These are phyloP conservation scores for Sycobia sp. DNA, from an alignment of 1,140 invertebrate species.

Conservation along the genomic window DNA sequence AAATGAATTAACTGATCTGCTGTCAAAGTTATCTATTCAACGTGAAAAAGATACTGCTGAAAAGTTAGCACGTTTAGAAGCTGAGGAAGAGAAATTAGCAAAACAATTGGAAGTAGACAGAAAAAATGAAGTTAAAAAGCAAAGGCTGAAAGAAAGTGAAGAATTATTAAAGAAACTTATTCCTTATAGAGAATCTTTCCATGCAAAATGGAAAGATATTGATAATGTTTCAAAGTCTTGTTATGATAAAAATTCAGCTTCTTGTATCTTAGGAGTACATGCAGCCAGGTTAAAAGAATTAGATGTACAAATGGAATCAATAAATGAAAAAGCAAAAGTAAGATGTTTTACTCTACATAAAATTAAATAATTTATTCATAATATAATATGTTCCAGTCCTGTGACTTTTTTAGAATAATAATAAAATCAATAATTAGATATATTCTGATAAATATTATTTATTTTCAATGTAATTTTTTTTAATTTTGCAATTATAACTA, in stretches of 20 bases:
- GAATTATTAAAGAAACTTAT: slow-evolving; percentile 51
- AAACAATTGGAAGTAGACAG: slow-evolving; percentile 50
- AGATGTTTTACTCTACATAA: slow-evolving; percentile 33
- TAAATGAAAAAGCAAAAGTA: slow-evolving; percentile 63
- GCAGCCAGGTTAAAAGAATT: slow-evolving; percentile 51
- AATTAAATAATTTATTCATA: background rate
- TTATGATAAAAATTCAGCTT: slow-evolving; percentile 48
- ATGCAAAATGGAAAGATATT: slow-evolving; percentile 52
- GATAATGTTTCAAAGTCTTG: slow-evolving; percentile 47
- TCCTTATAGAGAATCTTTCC: slow-evolving; percentile 46
- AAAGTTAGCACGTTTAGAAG: slow-evolving; percentile 45
- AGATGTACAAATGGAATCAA: slow-evolving; percentile 53
- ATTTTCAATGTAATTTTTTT: too few species aligned
- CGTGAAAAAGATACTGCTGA: slow-evolving; percentile 50
- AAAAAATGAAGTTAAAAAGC: slow-evolving; percentile 51
- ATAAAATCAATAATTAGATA: too few species aligned
- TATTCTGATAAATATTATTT: too few species aligned
- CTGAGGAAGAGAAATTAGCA: slow-evolving; percentile 51
- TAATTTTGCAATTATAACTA: too few species aligned
- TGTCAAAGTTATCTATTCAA: slow-evolving; percentile 43
- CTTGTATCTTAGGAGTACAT: slow-evolving; percentile 41
- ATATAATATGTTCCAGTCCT: too few species aligned
- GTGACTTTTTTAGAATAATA: too few species aligned
- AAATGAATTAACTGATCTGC: slow-evolving; percentile 47
- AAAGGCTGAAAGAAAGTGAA: slow-evolving; percentile 43